Conservation (phyloP, 1,140 invertebrate species). For the Drosophila dunni region DNA sequence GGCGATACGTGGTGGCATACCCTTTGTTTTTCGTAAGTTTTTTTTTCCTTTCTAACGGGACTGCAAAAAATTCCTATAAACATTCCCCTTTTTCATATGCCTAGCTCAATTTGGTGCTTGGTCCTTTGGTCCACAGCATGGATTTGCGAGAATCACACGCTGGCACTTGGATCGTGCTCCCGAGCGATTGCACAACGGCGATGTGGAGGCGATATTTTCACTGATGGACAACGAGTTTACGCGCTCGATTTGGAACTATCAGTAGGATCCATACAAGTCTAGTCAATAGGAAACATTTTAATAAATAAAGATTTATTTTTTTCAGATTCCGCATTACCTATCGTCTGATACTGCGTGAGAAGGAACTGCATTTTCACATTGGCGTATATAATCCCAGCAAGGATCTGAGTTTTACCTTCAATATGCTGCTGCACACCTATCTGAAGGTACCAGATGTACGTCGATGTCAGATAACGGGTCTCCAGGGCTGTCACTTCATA, state of each 20-base stretch:
- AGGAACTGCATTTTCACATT: constrained; percentile 96
- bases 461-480: constrained; percentile 94
- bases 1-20: constrained; percentile 96
- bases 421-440: constrained; percentile 96
- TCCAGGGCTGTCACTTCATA: constrained; percentile 95
- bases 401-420: constrained; percentile 95
- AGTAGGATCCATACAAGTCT: constrained; percentile 85
- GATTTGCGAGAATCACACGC: constrained; percentile 95
- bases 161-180: constrained; percentile 96
- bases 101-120: constrained; percentile 97
- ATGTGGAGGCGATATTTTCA: constrained; percentile 95
- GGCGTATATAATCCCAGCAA: constrained; percentile 96
- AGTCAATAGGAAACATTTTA: no score
- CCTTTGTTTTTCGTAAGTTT: constrained; percentile 97
- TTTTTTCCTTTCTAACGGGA: not conserved
- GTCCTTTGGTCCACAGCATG: constrained; percentile 96
- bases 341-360: constrained; percentile 94
- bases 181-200: constrained; percentile 93
- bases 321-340: constrained; percentile 92
- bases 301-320: no score
- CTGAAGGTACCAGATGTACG: constrained; percentile 97
- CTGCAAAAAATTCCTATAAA: not conserved
- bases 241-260: constrained; percentile 96
- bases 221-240: constrained; percentile 97
- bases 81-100: constrained; percentile 2